These are phyloP conservation scores for Octomys mimax DNA, from an alignment of 2,797 vertebrate species.

Conservation along the genomic window DNA sequence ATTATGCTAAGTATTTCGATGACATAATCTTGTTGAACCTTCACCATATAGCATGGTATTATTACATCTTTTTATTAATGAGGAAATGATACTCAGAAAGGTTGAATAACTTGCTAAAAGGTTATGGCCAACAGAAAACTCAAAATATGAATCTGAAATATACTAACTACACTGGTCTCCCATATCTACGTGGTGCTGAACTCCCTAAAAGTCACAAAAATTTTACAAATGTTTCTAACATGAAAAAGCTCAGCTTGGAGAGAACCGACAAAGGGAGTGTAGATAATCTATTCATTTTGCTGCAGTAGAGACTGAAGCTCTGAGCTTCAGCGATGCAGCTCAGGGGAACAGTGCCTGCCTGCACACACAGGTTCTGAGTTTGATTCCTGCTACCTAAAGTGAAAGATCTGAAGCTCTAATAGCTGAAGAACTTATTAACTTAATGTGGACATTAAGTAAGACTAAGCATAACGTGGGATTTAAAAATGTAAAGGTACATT, in stretches of 20 bases:
- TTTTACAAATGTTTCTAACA: conserved; percentile 49
- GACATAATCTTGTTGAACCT: conserved; percentile 19
- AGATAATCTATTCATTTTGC: conserved; percentile 21
- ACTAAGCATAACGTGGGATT: conserved; percentile 16
- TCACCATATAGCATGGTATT: conserved; percentile 6
- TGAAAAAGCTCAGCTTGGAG: background rate
- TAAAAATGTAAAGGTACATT: conserved; percentile 32
- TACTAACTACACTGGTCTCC: conserved; percentile 7
- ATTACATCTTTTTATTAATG: conserved; percentile 28
- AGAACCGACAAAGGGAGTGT: background rate
- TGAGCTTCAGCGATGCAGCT: background rate
- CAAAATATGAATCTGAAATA: conserved; percentile 42
- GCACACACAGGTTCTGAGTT: no score
- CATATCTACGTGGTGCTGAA: background rate
- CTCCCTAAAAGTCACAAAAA: background rate
- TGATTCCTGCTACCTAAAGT: no score
- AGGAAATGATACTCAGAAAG: conserved; percentile 60
- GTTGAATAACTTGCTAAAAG: conserved; percentile 43
- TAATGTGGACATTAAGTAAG: conserved; percentile 50
- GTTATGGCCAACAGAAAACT: conserved; percentile 40
- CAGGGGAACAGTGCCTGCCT: no score
- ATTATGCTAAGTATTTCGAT: conserved; percentile 23
- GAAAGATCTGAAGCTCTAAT: background rate
- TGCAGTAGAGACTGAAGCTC: conserved; percentile 30
- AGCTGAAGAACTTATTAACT: background rate